phyloP scores from a whole-genome alignment of 1,140 invertebrate genomes.

The Microplitis mediator region DNA sequence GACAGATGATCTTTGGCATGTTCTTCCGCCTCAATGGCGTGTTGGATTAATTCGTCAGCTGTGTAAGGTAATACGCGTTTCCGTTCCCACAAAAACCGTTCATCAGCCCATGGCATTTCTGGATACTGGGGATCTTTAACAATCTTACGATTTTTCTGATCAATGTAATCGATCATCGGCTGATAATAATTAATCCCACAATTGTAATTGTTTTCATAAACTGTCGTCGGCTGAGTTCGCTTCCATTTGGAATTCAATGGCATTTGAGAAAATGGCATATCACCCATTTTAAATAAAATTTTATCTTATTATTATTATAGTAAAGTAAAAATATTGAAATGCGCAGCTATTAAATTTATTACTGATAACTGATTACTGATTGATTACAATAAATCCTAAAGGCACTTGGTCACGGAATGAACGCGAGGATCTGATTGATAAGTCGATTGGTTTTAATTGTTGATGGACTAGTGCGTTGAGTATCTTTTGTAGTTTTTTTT shows the following conservation, averaged over 20 bases:
- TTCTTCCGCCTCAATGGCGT: slow-evolving; percentile 69
- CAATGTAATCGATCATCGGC: slow-evolving; percentile 82
- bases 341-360: not conserved
- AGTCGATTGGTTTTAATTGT: not conserved
- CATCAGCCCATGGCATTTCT: slow-evolving; percentile 76
- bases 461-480: slow-evolving; percentile 2
- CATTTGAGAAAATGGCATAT: slow-evolving; percentile 52
- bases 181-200: slow-evolving; percentile 82
- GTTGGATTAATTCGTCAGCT: slow-evolving; percentile 67
- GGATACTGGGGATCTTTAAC: slow-evolving; percentile 61
- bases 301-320: not conserved
- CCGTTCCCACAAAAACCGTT: slow-evolving; percentile 61
- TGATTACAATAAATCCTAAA: not conserved
- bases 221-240: slow-evolving; percentile 62
- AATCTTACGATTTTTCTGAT: slow-evolving; percentile 59
- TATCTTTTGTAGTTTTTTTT: slow-evolving; percentile 37
- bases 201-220: slow-evolving; percentile 80
- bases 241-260: slow-evolving; percentile 59
- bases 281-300: slow-evolving; percentile 43
- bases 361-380: not conserved
- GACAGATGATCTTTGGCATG: slow-evolving; percentile 71
- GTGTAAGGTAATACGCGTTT: slow-evolving; percentile 67
- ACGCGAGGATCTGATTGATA: not conserved
- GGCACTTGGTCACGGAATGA: not conserved
- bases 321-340: slow-evolving; percentile 10